These are phyloP conservation scores for Cardiocondyla obscurior DNA, from an alignment of 1,140 invertebrate genomes.

Conservation along the genomic window DNA sequence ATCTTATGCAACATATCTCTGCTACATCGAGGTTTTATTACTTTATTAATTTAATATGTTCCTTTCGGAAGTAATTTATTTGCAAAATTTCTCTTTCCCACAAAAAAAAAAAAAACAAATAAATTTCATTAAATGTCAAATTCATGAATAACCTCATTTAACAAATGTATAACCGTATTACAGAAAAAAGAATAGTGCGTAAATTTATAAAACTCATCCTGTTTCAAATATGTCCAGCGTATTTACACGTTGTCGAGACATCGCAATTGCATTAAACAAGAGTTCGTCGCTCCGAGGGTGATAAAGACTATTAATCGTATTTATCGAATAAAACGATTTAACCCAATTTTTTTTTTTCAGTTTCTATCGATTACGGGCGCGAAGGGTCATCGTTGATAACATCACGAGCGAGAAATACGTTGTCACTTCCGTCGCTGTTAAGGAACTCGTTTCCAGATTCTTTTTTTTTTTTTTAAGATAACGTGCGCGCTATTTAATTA, in stretches of 20 bases:
- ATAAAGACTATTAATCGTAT: constrained; percentile 11
- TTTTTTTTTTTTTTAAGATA: background rate
- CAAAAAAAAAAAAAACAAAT: too few species aligned
- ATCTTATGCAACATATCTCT: background rate
- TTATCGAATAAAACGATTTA: background rate
- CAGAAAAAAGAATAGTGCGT: constrained; percentile 25
- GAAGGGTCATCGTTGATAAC: background rate
- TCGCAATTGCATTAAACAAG: background rate
- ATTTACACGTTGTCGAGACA: background rate
- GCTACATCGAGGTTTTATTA: background rate
- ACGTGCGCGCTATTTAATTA: constrained; percentile 15
- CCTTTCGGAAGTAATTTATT: background rate
- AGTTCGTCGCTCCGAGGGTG: background rate
- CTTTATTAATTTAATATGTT: background rate
- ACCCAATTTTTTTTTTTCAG: background rate
- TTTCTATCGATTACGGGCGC: background rate
- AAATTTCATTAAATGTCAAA: too few species aligned
- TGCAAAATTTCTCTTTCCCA: background rate
- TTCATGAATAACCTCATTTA: background rate
- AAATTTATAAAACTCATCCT: background rate
- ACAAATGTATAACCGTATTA: background rate
- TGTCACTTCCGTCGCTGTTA: background rate
- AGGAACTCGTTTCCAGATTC: background rate
- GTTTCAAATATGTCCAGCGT: background rate
- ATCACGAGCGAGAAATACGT: background rate